These are phyloP conservation scores for Columba guinea DNA, from an alignment of 2,797 vertebrate species.

Conservation along the genomic window DNA sequence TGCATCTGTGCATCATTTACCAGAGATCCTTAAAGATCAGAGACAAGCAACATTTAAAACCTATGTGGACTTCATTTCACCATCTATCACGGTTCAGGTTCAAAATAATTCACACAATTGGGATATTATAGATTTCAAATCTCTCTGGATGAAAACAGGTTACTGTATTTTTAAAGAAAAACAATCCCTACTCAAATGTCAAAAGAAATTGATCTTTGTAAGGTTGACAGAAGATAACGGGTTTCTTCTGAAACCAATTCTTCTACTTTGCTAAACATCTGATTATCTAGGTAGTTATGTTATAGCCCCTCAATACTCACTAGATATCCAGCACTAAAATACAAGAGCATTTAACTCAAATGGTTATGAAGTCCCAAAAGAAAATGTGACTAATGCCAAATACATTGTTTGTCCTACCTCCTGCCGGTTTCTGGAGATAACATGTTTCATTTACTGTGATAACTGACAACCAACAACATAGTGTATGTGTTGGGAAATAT, in stretches of 20 bases:
- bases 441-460: not conserved
- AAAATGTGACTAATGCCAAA: not conserved
- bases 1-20: not conserved
- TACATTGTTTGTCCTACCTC: not conserved
- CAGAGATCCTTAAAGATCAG: not conserved
- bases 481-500: not conserved
- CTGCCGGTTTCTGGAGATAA: not conserved
- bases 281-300: too few species aligned
- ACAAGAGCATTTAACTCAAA: not conserved
- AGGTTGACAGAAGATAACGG: not conserved
- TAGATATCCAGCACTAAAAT: not conserved
- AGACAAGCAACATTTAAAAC: not conserved
- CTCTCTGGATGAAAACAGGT: not conserved
- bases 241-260: not conserved
- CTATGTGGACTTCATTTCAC: not conserved
- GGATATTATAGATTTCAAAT: not conserved
- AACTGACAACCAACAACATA: not conserved
- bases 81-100: not conserved
- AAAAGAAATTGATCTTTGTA: not conserved
- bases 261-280: not conserved
- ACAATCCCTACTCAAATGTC: not conserved
- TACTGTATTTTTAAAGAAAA: not conserved
- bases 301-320: not conserved
- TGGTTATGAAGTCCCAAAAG: not conserved
- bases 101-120: not conserved